Evolutionary conservation across 2,888 invertebrate species (phyloP).

Genomic region (Lottia scabra): DNA sequence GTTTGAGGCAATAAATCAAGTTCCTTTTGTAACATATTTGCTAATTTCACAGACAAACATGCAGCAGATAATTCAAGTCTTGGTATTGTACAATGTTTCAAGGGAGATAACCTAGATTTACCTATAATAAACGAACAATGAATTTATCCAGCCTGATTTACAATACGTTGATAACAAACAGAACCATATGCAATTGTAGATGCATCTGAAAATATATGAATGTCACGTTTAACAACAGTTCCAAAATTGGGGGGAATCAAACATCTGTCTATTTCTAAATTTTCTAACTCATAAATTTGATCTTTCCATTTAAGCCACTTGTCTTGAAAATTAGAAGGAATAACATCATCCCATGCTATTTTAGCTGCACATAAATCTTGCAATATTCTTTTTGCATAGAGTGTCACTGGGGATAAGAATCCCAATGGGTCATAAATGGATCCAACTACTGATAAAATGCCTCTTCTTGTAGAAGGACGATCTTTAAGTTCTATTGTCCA

Average conservation of each 20-base stretch:
- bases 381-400: conserved; percentile 7
- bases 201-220: conserved; percentile 20
- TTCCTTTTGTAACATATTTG: neutral
- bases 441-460: conserved; percentile 5
- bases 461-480: conserved; percentile 4
- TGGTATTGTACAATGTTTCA: conserved; percentile 14
- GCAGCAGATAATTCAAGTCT: conserved; percentile 18
- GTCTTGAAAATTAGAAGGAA: neutral
- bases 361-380: neutral
- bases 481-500: neutral
- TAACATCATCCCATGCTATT: conserved; percentile 9
- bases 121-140: conserved; percentile 15
- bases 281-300: neutral
- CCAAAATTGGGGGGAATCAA: neutral
- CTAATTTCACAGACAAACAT: neutral
- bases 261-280: conserved; percentile 8
- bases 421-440: conserved; percentile 11
- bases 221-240: neutral
- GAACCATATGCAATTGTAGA: conserved; percentile 11
- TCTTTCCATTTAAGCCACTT: conserved; percentile 9
- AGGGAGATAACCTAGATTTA: conserved; percentile 11
- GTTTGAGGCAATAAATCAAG: conserved; percentile 1
- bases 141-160: neutral
- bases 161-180: conserved; percentile 9
- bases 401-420: conserved; percentile 12